Evolutionary conservation across 2,888 invertebrate genomes (phyloP).

Genomic region (Morinoia aosen): DNA sequence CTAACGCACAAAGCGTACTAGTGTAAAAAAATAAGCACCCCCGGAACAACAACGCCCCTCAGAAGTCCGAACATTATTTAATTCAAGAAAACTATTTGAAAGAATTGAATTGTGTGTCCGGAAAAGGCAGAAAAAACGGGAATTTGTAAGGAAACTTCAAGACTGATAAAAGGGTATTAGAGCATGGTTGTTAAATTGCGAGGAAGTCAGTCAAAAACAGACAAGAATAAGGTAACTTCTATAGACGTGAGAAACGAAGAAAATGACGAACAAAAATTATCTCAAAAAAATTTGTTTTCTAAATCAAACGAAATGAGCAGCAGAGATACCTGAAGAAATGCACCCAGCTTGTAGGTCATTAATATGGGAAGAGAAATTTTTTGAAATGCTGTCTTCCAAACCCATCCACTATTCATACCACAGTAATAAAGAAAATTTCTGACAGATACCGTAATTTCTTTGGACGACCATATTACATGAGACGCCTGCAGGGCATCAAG

Average conservation of each 20-base stretch:
- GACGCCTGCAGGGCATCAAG: not conserved
- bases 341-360: not conserved
- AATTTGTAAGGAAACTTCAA: not conserved
- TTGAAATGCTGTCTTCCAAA: not conserved
- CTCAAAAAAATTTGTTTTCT: not conserved
- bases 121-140: not conserved
- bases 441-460: not conserved
- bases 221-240: not conserved
- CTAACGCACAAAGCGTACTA: no score
- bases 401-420: not conserved
- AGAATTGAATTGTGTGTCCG: not conserved
- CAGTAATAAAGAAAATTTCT: not conserved
- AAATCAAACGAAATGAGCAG: not conserved
- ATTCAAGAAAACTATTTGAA: no score
- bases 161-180: not conserved
- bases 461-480: not conserved
- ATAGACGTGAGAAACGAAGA: not conserved
- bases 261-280: not conserved
- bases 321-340: not conserved
- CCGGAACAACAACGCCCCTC: no score
- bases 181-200: no score
- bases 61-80: no score
- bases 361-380: not conserved
- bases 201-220: not conserved
- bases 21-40: no score